Evolutionary conservation across 2,888 invertebrate genomes (phyloP).

Genomic region (Oscheius onirici): DNA sequence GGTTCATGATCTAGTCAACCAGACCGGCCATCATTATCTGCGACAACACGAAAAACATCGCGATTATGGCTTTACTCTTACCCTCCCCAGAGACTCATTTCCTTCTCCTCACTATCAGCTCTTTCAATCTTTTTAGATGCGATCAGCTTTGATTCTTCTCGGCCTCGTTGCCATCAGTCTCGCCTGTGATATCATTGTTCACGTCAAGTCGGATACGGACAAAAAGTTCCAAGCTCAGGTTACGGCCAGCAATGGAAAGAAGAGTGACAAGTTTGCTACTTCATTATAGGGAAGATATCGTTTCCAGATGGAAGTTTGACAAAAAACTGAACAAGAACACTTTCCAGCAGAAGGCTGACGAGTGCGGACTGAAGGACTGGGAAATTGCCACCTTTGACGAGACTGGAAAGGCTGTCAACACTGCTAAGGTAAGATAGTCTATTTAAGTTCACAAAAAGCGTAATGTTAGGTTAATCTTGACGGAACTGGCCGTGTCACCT

Average conservation of each 20-base stretch:
- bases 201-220: constrained; percentile 67
- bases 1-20: neutral
- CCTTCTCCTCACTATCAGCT: constrained; percentile 2
- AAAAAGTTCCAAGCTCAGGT: constrained; percentile 68
- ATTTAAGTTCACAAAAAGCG: neutral
- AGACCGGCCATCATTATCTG: neutral
- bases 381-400: constrained; percentile 61
- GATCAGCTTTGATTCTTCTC: constrained; percentile 40
- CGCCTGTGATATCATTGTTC: constrained; percentile 69
- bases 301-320: constrained; percentile 64
- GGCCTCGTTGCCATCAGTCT: constrained; percentile 43
- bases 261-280: constrained; percentile 60
- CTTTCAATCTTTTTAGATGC: constrained; percentile 37
- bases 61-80: neutral
- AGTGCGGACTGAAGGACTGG: constrained; percentile 66
- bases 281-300: neutral
- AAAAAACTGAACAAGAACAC: constrained; percentile 64
- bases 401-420: constrained; percentile 47
- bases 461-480: constrained; percentile 39
- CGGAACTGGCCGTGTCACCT: constrained; percentile 41
- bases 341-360: constrained; percentile 69
- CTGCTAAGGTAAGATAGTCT: constrained; percentile 37
- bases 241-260: constrained; percentile 65
- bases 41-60: neutral
- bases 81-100: neutral